Base-by-base conservation (phyloP, 1,140 invertebrate species). In the Bombus balteatus region DNA sequence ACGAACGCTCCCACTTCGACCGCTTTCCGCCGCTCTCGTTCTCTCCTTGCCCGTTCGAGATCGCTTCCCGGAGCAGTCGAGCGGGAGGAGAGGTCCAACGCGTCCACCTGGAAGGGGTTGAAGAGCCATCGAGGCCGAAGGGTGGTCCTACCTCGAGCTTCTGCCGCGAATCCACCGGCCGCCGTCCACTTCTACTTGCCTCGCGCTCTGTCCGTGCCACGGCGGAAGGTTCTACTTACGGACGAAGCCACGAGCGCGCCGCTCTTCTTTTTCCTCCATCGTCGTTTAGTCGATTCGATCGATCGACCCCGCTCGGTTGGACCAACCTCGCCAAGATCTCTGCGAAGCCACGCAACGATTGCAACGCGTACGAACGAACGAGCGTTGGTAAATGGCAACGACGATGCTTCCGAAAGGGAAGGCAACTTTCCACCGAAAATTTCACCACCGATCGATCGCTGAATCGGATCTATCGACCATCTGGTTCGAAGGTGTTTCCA, bases 61-160 rank as follows among this genome's bases (percentile, higher is more conserved):
- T 89, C 87, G 88, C 73, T 82, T 85, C 57, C 47, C 83, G 87
- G 76, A 89, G 79, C 86, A 80, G 87, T 90, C 86, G 83, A 81
- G 79, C 72, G 83, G 75, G 74, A 59, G 77, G 75, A 65, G 76
- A 81, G 81, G 81, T 81, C 80, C 85, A 53, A 71, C 77, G 76
- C 79, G 85, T 85, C 89, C 72, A 78, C 74, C 81, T 89, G 89
- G 89, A 90, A 90, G 89, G 89, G 89, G 85, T 86, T 87, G 88
- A 89, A 90, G 88, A 89, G 76, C 88, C 77, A 87, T 89, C 88
- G 89, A 89, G 81, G 81, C 62, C 66, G 88, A 87, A 90, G 88
- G 88, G 85, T 90, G 85, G 76, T 78, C 74, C 81, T 73, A 72
- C 66, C 65, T 81, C 68, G 71, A 81, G 81, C 80, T 84, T 89